Percentiles rank a stretch among this genome's conserved stretches.
phyloP scores from a whole-genome alignment of 2,113 vertebrate species.

The Cheirogaleus medius region DNA sequence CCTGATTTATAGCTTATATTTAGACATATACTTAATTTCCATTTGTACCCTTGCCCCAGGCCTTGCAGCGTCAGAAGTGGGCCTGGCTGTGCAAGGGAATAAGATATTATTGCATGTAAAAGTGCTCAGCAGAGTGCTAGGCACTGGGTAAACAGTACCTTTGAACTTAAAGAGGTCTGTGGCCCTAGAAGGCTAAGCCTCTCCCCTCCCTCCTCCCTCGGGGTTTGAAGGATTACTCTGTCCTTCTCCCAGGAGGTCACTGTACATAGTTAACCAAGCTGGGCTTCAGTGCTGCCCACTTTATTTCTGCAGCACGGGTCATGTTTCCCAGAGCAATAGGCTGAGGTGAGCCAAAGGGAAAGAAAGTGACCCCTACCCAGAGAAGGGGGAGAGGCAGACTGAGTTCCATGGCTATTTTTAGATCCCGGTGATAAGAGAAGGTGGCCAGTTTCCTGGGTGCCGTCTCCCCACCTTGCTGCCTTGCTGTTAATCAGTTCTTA shows the following conservation, averaged over 20 bases:
- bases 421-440: background rate
- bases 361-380: constrained; percentile 57
- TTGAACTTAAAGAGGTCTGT: background rate
- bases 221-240: background rate
- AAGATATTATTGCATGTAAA: background rate
- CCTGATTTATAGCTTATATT: background rate
- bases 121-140: background rate
- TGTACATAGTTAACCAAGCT: background rate
- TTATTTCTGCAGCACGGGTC: constrained; percentile 74
- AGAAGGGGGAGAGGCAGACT: background rate
- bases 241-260: background rate
- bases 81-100: background rate
- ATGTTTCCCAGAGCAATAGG: constrained; percentile 59
- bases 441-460: background rate
- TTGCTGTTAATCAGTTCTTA: background rate
- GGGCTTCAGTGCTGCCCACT: background rate
- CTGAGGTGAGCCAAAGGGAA: constrained; percentile 59
- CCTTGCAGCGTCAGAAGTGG: background rate
- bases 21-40: background rate
- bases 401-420: constrained; percentile 56
- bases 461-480: background rate
- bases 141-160: background rate
- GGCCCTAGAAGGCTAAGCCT: background rate
- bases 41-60: background rate
- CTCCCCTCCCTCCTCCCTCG: background rate